Base-by-base conservation (phyloP, 2,888 invertebrate genomes). In the Galerucella pusilla region DNA sequence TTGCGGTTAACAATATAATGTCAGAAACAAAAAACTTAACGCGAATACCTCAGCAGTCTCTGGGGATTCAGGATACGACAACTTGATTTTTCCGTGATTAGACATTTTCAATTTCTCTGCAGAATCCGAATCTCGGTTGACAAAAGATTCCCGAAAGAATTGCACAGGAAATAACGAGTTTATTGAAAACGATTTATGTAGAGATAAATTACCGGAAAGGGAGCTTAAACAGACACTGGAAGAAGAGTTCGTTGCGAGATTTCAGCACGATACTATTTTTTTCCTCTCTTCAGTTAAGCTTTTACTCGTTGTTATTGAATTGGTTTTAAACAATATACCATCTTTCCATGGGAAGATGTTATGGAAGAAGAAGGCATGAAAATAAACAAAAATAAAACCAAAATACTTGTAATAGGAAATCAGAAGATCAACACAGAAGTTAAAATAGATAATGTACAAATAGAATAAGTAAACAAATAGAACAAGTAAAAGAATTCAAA, bases 81-180 rank as follows among this genome's bases (percentile, higher is more conserved):
- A 52, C 49, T 49, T 12, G 11, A 52, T n/a, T 52, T n/a, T 52
- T 49, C 14, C 49, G 59, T 59, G 16, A 60, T 14, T 60, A 60
- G 60, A 60, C 25, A 28, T 60, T 60, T 60, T 60, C 60, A 60
- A 60, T 60, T 60, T 60, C 9, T 11, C 28, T 7, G 4, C n/a
- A 14, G 3, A 28, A 60, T 60, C 25, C 25, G 6, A 60, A 60
- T 60, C 60, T 60, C 60, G 25, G 28, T 25, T 60, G 60, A 60
- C 20, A 60, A 25, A 60, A 25, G 28, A 11, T 28, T 60, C 20
- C 28, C 60, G 6, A 28, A 28, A 28, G 60, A 60, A 28, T 12
- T 28, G 28, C 14, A 28, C 28, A 11, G 20, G 28, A 60, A 25
- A 60, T 60, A 28, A 60, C 20, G 28, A 60, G 25, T 28, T 9